Conservation (phyloP, 2,797 vertebrate species). For the Onychomys torridus region DNA sequence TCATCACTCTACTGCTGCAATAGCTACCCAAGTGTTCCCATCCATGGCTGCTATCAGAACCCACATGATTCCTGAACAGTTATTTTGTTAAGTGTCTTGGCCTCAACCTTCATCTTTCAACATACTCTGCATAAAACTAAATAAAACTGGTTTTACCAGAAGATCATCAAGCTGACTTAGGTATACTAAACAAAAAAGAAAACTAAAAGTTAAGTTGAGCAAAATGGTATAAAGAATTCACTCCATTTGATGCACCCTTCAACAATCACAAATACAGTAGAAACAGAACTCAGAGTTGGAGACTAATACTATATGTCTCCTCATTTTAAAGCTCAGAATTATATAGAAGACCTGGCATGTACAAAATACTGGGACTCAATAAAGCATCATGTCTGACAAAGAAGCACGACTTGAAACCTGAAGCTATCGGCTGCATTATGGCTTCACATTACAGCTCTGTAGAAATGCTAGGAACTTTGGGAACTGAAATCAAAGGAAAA, state of each 20-base stretch:
- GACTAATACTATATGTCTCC: not conserved
- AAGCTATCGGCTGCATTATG: not conserved
- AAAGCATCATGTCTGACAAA: not conserved
- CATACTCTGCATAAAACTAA: not conserved
- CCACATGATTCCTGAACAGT: not conserved
- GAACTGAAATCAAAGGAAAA: not conserved
- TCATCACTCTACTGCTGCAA: not conserved
- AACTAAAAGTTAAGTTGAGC: not conserved
- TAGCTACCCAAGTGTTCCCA: not conserved
- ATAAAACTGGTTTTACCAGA: not conserved
- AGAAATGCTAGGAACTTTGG: too few species aligned
- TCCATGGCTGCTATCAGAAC: not conserved
- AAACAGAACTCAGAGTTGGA: not conserved
- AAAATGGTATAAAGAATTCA: not conserved
- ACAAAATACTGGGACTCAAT: not conserved
- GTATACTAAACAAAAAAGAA: not conserved
- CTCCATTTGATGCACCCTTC: not conserved
- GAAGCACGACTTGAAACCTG: not conserved
- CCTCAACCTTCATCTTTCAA: not conserved
- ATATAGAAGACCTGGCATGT: not conserved
- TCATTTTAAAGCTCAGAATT: not conserved
- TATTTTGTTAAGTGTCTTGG: not conserved
- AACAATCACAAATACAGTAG: not conserved
- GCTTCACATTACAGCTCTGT: fast-evolving
- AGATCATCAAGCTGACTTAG: not conserved